Percentiles rank a stretch among this genome's conserved stretches.
Conservation (phyloP, 2,797 vertebrate species). For the Thunnus albacares region DNA sequence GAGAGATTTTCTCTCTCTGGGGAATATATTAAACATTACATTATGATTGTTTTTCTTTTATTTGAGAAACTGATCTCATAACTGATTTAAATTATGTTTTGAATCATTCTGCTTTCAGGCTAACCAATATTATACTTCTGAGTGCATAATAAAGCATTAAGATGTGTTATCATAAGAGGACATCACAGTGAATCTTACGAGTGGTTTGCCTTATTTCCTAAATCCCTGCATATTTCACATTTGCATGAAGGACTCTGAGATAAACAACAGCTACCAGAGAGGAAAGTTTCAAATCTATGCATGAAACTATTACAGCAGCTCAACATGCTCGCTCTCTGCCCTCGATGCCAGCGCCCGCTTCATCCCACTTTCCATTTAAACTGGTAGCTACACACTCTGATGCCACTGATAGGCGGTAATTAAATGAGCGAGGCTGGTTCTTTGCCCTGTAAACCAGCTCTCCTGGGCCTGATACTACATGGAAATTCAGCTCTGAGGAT, state of each 20-base stretch:
- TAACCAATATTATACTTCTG: conserved; percentile 5
- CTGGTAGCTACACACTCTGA: conserved; percentile 71
- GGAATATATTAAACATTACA: conserved; percentile 21
- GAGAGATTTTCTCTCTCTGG: background rate
- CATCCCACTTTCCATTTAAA: conserved; percentile 75
- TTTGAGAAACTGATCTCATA: background rate
- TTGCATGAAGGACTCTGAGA: conserved; percentile 37
- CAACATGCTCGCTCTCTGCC: conserved; percentile 42
- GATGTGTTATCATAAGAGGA: conserved; percentile 15
- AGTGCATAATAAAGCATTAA: conserved; percentile 30
- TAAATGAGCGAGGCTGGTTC: conserved; percentile 79
- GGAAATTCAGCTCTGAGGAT: conserved; percentile 75
- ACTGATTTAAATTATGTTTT: conserved; percentile 30
- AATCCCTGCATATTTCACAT: conserved; percentile 43
- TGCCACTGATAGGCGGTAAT: conserved; percentile 78
- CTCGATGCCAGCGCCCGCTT: conserved; percentile 58
- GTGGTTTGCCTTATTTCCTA: conserved; percentile 27
- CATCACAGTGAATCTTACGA: conserved; percentile 33
- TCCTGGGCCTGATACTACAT: conserved; percentile 76
- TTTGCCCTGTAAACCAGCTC: conserved; percentile 80
- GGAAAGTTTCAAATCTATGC: conserved; percentile 54
- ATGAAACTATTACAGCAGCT: conserved; percentile 48
- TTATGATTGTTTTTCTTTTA: conserved; percentile 7
- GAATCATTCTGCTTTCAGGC: conserved; percentile 24
- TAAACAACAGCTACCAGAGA: conserved; percentile 53